Conservation (phyloP, 2,113 vertebrate genomes). For the Leptobrachium ailaonicum region DNA sequence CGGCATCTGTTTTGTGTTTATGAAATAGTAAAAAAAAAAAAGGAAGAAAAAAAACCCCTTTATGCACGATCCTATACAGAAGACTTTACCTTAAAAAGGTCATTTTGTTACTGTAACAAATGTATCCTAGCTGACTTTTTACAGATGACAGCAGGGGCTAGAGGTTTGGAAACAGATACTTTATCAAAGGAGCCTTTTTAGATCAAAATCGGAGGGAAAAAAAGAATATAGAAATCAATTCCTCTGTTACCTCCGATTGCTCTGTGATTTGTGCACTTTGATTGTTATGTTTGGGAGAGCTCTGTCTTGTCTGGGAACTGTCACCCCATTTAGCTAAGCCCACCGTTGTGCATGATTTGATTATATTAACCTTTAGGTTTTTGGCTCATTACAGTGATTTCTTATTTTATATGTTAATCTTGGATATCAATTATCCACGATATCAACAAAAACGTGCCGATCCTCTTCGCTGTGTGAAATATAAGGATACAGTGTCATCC, state of each 20-base stretch:
- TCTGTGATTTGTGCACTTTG: neutral
- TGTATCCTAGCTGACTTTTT: constrained; percentile 21
- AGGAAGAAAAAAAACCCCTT: neutral
- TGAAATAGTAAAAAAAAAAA: constrained; percentile 20
- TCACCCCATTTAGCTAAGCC: no score
- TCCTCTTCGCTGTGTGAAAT: no score
- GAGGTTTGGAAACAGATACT: constrained; percentile 20
- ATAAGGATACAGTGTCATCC: no score
- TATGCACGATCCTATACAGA: constrained; percentile 25
- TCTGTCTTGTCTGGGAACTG: no score
- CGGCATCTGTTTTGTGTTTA: constrained; percentile 47
- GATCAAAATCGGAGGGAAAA: constrained; percentile 11
- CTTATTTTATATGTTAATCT: no score
- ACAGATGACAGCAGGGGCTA: constrained; percentile 28
- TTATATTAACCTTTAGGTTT: no score
- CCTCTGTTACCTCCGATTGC: neutral
- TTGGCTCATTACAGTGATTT: no score
- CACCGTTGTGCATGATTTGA: no score
- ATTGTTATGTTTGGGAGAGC: neutral
- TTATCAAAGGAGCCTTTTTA: constrained; percentile 16
- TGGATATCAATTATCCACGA: no score
- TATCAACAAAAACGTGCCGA: no score
- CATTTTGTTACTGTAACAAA: constrained; percentile 32
- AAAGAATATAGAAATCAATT: neutral
- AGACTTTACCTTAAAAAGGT: constrained; percentile 47